Base-by-base conservation (phyloP, 2,113 vertebrate species). In the Tamias sibiricus region DNA sequence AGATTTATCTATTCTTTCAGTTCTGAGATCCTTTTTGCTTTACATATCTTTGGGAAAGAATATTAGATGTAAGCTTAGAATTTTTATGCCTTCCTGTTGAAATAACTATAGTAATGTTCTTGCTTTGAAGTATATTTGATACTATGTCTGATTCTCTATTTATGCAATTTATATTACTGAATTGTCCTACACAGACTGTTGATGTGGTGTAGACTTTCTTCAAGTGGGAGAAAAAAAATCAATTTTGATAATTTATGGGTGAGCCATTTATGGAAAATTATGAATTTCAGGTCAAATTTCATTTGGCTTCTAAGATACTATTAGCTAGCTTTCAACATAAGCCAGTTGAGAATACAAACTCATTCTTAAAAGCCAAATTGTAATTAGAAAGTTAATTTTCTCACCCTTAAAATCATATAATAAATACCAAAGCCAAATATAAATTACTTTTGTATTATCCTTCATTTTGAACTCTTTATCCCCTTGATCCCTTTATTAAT, bases 311-410 rank as follows among this genome's bases (percentile, higher is more conserved):
- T 54, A 90, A 81, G 10, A 90, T 0, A 85, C 17, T 22, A 85
- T 47, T 90, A 94, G 26, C 69, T 92, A 71, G 24, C 40, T 96
- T 95, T 96, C 44, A 80, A 69, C 24, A 87, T 37, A 83, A 89
- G 24, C 44, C 79, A 93, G 35, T 44, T 92, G 85, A 97, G 83
- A 97, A 72, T 86, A 91, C 2, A 82, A 88, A 81, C 74, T 95
- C 88, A 90, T 77, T 90, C 9, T 93, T 77, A 91, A 75, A 91
- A 94, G 42, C 44, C 75, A 96, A 93, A 79, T 83, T 66, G 86
- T 94, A 97, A 96, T 96, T 96, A 96, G 77, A 83, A 97, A 90
- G 71, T 96, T 96, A 97, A 97, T 97, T 96, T 95, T 11, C 64
- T 96, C 35, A 95, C 69, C 16, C 32, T 96, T 32, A 86, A 96